These are phyloP conservation scores for Thalassophryne amazonica DNA, from an alignment of 2,797 vertebrate species.

Conservation along the genomic window DNA sequence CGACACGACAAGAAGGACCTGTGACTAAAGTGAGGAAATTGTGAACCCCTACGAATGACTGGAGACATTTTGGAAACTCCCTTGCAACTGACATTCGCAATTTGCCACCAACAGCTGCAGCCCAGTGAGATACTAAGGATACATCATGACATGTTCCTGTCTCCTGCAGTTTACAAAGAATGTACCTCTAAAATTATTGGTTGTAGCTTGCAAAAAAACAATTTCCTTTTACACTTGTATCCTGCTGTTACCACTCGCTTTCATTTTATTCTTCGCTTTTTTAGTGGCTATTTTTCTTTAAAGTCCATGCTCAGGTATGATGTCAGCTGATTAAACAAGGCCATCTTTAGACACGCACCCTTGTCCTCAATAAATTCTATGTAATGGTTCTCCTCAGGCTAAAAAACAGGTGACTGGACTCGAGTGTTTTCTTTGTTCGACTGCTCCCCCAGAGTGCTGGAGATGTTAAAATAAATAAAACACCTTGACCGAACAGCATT, in stretches of 20 bases:
- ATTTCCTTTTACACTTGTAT: no score
- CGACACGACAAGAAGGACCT: no score
- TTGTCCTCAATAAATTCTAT: conserved; percentile 54
- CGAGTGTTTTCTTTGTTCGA: conserved; percentile 43
- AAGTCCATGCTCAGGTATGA: background rate
- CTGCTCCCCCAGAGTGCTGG: conserved; percentile 35
- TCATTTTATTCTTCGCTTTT: background rate
- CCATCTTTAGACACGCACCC: conserved; percentile 42
- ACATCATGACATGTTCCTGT: no score
- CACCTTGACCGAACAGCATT: conserved; percentile 10
- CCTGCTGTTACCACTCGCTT: background rate
- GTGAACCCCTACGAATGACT: no score
- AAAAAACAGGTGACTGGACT: conserved; percentile 30
- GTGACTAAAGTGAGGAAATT: no score
- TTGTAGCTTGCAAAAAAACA: no score
- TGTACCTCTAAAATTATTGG: no score
- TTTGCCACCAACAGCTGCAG: no score
- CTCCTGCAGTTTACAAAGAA: no score
- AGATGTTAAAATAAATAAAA: conserved; percentile 16
- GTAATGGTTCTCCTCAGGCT: conserved; percentile 57
- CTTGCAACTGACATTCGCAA: no score
- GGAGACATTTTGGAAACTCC: no score
- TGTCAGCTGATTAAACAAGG: conserved; percentile 10
- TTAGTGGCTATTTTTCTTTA: background rate
- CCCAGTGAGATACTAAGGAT: no score